These are phyloP conservation scores for Glossosoma conforme DNA, from an alignment of 1,140 invertebrate genomes.

Conservation along the genomic window DNA sequence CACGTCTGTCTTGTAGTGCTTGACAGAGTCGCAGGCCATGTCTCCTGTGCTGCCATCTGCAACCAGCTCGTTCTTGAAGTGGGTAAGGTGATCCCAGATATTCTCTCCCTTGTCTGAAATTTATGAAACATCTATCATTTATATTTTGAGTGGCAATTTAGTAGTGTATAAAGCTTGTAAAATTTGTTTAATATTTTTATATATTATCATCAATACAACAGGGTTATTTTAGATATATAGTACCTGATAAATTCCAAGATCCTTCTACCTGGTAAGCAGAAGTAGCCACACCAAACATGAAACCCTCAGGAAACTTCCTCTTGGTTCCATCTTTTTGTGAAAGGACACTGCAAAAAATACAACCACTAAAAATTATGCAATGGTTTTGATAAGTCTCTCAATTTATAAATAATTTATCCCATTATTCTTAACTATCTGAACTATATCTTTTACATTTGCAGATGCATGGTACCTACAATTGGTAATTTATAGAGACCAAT, in stretches of 20 bases:
- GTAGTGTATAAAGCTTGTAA: neutral
- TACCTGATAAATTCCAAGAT: constrained; percentile 52
- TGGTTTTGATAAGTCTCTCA: too few species aligned
- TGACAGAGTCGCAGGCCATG: constrained; percentile 56
- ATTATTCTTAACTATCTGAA: too few species aligned
- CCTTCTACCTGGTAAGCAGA: constrained; percentile 57
- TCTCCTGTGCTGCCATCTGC: constrained; percentile 43
- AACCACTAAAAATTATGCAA: too few species aligned
- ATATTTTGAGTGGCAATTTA: neutral
- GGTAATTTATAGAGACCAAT: too few species aligned
- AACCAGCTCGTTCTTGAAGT: constrained; percentile 37
- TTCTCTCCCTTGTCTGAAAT: constrained; percentile 36
- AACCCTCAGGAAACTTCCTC: constrained; percentile 48
- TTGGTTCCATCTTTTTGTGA: constrained; percentile 15
- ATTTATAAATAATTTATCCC: too few species aligned
- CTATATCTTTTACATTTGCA: too few species aligned
- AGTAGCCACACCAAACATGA: constrained; percentile 51
- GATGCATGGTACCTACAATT: too few species aligned
- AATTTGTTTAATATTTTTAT: neutral
- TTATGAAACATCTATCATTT: constrained; percentile 1
- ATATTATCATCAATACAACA: neutral
- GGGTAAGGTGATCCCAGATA: constrained; percentile 46
- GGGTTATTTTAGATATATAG: neutral
- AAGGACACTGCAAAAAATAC: constrained; percentile 7
- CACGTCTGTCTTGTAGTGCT: constrained; percentile 55